Percentiles rank a stretch among this genome's conserved stretches.
Conservation (phyloP, 2,888 invertebrate species). For the Drosophila meridionalis region DNA sequence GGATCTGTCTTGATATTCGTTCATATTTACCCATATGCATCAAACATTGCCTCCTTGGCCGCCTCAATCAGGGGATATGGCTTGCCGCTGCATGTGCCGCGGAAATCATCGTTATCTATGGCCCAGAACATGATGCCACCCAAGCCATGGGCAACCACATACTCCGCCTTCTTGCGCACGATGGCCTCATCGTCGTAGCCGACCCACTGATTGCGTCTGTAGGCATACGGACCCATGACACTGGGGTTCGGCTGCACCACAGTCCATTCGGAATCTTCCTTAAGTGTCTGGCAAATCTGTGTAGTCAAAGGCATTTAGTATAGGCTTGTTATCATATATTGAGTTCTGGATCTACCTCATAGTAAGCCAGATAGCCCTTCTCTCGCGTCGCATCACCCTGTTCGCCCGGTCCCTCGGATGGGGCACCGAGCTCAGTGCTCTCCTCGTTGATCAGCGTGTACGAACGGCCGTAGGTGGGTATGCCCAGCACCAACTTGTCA, state of each 20-base stretch:
- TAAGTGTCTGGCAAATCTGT: constrained; percentile 93
- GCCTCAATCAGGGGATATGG: constrained; percentile 96
- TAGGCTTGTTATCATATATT: too few relatives aligned
- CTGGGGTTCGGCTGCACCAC: constrained; percentile 92
- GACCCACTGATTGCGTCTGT: constrained; percentile 95
- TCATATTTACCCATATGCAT: constrained; percentile 88
- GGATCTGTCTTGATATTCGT: too few relatives aligned
- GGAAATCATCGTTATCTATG: constrained; percentile 97
- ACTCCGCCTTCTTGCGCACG: constrained; percentile 92
- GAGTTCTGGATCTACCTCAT: constrained; percentile 88
- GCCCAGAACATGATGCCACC: constrained; percentile 90
- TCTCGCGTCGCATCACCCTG: constrained; percentile 96
- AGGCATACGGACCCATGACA: constrained; percentile 96
- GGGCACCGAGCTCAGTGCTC: constrained; percentile 93
- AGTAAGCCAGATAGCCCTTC: constrained; percentile 96
- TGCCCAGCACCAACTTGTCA: constrained; percentile 93
- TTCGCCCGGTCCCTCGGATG: constrained; percentile 95
- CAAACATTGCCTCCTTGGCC: constrained; percentile 92
- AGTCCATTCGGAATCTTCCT: constrained; percentile 91
- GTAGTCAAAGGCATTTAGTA: neutral
- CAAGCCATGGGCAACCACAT: constrained; percentile 92
- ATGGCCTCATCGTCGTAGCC: constrained; percentile 96
- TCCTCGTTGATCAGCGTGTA: constrained; percentile 95
- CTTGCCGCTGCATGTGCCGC: constrained; percentile 94
- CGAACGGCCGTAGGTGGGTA: constrained; percentile 95